A percentile compares a stretch with the other conserved stretches of the same genome.
phyloP scores from a whole-genome alignment of 2,113 vertebrate species.

The Dendrocopos noguchii region DNA sequence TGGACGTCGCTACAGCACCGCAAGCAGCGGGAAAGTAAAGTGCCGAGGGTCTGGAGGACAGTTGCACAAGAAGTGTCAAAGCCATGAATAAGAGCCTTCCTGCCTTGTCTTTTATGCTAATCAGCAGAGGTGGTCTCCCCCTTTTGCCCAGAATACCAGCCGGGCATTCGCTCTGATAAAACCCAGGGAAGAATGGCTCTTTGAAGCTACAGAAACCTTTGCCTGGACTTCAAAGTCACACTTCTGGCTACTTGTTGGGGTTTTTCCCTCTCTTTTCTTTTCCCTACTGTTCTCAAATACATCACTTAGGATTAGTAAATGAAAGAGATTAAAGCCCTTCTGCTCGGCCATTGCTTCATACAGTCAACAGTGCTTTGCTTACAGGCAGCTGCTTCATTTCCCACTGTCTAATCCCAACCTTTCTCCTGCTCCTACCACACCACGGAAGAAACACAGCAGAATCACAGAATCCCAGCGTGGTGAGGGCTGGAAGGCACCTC shows the following conservation, averaged over 20 bases:
- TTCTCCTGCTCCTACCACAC: background rate
- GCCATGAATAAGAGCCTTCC: constrained; percentile 24
- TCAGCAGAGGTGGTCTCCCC: background rate
- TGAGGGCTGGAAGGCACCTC: too few species aligned
- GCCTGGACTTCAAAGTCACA: constrained; percentile 32
- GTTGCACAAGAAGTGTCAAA: constrained; percentile 7
- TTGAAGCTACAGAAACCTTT: constrained; percentile 36
- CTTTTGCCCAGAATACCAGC: background rate
- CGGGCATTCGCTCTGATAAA: constrained; percentile 1
- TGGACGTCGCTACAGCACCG: rapidly evolving
- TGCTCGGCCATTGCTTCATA: background rate
- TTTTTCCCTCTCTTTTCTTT: background rate
- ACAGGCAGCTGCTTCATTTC: constrained; percentile 1
- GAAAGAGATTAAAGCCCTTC: constrained; percentile 47
- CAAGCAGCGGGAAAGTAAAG: background rate
- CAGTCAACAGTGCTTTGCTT: constrained; percentile 5
- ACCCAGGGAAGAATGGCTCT: background rate
- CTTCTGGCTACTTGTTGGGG: background rate
- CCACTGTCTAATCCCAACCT: background rate
- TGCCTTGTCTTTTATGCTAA: background rate
- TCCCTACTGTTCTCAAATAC: constrained; percentile 15
- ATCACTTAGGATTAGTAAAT: constrained; percentile 42
- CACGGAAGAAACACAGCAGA: rapidly evolving
- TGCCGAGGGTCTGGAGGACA: rapidly evolving
- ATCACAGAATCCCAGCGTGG: too few species aligned